Percentiles rank a stretch among this genome's conserved stretches.
phyloP scores from a whole-genome alignment of 1,140 invertebrate genomes.

The Trachelipus rathkii region DNA sequence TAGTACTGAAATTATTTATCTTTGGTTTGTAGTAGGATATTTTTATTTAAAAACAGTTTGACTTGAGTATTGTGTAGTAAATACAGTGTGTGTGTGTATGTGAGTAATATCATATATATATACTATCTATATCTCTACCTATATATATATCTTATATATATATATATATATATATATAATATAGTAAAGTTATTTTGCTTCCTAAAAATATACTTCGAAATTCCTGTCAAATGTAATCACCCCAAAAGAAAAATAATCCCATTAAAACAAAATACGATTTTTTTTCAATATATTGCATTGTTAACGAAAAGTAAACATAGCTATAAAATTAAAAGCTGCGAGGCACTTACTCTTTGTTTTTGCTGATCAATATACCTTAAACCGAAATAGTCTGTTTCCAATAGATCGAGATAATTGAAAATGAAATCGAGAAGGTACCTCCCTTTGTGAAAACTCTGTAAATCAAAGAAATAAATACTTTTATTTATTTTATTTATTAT shows the following conservation, averaged over 20 bases:
- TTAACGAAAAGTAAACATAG: not conserved
- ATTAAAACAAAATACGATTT: too few species aligned
- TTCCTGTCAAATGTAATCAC: slow-evolving; percentile 49
- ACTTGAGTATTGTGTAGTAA: too few species aligned
- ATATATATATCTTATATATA: slow-evolving; percentile 80
- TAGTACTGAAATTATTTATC: slow-evolving; percentile 4
- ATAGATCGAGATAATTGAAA: slow-evolving; percentile 85
- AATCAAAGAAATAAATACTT: slow-evolving; percentile 33
- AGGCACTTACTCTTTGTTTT: slow-evolving; percentile 78
- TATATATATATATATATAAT: slow-evolving; percentile 93
- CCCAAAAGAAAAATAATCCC: too few species aligned
- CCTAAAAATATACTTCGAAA: slow-evolving; percentile 85
- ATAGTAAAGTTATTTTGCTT: slow-evolving; percentile 93
- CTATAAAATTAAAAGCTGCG: not conserved
- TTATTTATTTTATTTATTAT: not conserved
- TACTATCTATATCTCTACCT: not conserved
- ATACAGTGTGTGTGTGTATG: too few species aligned
- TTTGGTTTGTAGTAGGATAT: slow-evolving; percentile 27
- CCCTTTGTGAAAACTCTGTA: slow-evolving; percentile 86
- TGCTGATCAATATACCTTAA: slow-evolving; percentile 86
- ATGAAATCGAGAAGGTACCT: slow-evolving; percentile 89
- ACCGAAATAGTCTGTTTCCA: slow-evolving; percentile 96
- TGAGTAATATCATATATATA: not conserved
- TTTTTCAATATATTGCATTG: too few species aligned
- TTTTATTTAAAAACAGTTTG: too few species aligned